These are phyloP conservation scores for Achroia grisella DNA, from an alignment of 1,140 invertebrate species.

Conservation along the genomic window DNA sequence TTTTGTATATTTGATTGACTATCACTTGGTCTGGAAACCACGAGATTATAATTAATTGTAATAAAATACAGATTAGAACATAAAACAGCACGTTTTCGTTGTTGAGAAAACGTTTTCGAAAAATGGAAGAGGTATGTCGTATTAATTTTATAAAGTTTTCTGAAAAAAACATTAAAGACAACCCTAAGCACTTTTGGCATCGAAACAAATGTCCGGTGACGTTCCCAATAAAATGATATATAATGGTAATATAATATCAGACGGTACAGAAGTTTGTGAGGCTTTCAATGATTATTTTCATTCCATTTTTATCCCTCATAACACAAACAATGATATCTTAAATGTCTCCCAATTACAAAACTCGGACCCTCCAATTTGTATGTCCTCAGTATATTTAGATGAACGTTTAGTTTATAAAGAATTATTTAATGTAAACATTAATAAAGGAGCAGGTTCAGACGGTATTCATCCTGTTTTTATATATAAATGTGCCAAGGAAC, in stretches of 20 bases:
- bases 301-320: conserved; percentile 1
- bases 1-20: not conserved
- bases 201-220: not conserved
- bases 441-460: conserved; percentile 7
- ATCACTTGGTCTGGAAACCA: not conserved
- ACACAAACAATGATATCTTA: not conserved
- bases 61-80: not conserved
- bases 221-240: not conserved
- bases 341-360: not conserved
- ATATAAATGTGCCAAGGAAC: not conserved
- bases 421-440: not conserved
- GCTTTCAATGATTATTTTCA: conserved; percentile 3
- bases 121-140: not conserved
- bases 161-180: conserved; percentile 2
- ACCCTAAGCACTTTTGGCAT: conserved; percentile 5
- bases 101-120: not conserved
- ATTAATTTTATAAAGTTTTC: conserved; percentile 2
- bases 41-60: not conserved
- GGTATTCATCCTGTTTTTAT: conserved; percentile 5
- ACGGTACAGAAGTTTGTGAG: not conserved
- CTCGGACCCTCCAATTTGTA: not conserved
- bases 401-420: not conserved
- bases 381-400: conserved; percentile 3
- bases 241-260: not conserved
- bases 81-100: conserved; percentile 1